A percentile compares a stretch with the other conserved stretches of the same genome.
These are phyloP conservation scores for Panthera tigris DNA, from an alignment of 2,113 vertebrate species.

Conservation along the genomic window DNA sequence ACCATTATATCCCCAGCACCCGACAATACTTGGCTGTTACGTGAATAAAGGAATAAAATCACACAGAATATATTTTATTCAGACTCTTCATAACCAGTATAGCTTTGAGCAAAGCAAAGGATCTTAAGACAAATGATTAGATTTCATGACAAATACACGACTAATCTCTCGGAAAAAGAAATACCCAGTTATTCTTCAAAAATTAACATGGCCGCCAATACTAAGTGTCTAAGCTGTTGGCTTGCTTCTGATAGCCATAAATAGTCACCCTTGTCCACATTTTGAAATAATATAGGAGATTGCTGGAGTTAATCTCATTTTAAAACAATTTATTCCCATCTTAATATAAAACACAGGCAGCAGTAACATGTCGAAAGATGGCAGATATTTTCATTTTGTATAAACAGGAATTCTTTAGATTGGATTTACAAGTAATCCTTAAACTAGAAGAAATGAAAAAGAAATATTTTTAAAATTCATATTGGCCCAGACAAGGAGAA, in stretches of 20 bases:
- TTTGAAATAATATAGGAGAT: neutral
- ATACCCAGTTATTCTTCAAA: neutral
- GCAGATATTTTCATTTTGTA: neutral
- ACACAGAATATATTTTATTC: neutral
- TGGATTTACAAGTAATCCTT: conserved; percentile 23
- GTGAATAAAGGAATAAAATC: neutral
- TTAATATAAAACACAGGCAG: neutral
- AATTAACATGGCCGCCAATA: neutral
- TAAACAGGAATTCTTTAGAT: neutral
- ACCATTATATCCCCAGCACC: neutral
- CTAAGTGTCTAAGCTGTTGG: neutral
- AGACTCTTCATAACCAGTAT: neutral
- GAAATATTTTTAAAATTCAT: neutral
- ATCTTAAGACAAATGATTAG: neutral
- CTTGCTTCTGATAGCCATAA: neutral
- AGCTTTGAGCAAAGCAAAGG: neutral
- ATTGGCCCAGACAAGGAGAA: neutral
- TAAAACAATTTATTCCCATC: neutral
- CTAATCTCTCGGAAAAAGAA: neutral
- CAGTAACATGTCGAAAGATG: conserved; percentile 20
- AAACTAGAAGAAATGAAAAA: neutral
- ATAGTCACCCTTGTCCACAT: neutral
- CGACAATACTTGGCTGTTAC: neutral
- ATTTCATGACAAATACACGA: conserved; percentile 39
- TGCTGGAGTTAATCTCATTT: conserved; percentile 15